These are phyloP conservation scores for Anoplolepis gracilipes DNA, from an alignment of 1,140 invertebrate genomes.

Conservation along the genomic window DNA sequence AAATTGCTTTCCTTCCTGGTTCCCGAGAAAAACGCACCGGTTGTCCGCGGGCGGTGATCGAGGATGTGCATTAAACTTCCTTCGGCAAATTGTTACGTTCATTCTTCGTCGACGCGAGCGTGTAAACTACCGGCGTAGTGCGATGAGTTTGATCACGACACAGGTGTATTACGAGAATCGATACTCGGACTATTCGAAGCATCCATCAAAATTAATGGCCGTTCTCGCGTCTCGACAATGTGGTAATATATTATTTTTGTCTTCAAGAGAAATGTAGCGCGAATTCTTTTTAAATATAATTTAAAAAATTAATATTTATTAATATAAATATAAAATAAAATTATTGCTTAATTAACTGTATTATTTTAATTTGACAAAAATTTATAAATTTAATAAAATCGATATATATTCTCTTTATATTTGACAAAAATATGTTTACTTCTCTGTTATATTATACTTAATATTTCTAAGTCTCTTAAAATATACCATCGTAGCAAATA, in stretches of 20 bases:
- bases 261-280: not conserved
- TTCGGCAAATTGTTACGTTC: conserved; percentile 65
- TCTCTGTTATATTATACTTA: not conserved
- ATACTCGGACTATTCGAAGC: conserved; percentile 49
- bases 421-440: not conserved
- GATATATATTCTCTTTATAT: not conserved
- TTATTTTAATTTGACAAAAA: not conserved
- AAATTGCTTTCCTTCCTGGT: conserved; percentile 55
- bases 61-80: conserved; percentile 40
- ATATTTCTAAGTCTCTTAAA: not conserved
- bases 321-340: not conserved
- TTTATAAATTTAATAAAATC: not conserved
- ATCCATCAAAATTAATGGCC: conserved; percentile 54
- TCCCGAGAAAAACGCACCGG: conserved; percentile 35
- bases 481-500: not conserved
- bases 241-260: conserved; percentile 29
- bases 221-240: conserved; percentile 26
- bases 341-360: not conserved
- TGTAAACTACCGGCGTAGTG: conserved; percentile 44
- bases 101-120: conserved; percentile 58
- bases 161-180: conserved; percentile 67
- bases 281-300: not conserved
- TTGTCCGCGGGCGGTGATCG: conserved; percentile 33
- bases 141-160: conserved; percentile 65
- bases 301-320: not conserved